phyloP scores from a whole-genome alignment of 2,113 vertebrate species.

The Erpornis zantholeuca region DNA sequence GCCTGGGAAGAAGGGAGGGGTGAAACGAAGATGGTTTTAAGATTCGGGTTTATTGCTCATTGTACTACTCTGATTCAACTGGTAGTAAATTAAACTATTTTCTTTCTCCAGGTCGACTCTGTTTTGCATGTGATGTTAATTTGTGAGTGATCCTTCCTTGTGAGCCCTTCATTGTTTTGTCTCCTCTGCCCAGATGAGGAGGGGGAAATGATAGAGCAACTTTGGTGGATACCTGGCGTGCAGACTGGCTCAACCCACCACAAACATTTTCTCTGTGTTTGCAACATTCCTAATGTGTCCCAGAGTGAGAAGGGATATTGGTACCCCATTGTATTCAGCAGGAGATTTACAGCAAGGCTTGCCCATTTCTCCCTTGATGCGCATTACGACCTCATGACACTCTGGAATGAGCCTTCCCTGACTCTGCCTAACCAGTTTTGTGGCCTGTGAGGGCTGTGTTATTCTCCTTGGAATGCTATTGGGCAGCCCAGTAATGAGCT shows the following conservation, averaged over 20 bases:
- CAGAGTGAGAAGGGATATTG: background rate
- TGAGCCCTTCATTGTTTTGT: background rate
- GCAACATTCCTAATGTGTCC: background rate
- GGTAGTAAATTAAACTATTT: background rate
- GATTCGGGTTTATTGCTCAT: background rate
- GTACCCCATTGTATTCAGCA: background rate
- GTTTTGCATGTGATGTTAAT: background rate
- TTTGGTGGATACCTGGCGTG: background rate
- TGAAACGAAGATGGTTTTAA: background rate
- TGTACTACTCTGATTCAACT: background rate
- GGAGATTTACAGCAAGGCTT: background rate
- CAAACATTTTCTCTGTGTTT: background rate
- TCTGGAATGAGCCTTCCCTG: background rate
- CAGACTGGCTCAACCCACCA: background rate
- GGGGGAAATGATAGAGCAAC: background rate
- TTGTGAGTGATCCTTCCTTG: background rate
- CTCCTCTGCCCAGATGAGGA: background rate
- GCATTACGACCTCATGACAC: background rate
- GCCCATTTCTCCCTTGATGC: background rate
- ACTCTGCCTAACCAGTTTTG: background rate
- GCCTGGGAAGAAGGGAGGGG: background rate
- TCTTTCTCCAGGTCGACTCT: background rate
- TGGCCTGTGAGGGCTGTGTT: background rate
- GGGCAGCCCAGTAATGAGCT: background rate
- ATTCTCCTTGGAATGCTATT: background rate